phyloP scores from a whole-genome alignment of 2,113 vertebrate species.

The Peromyscus leucopus region DNA sequence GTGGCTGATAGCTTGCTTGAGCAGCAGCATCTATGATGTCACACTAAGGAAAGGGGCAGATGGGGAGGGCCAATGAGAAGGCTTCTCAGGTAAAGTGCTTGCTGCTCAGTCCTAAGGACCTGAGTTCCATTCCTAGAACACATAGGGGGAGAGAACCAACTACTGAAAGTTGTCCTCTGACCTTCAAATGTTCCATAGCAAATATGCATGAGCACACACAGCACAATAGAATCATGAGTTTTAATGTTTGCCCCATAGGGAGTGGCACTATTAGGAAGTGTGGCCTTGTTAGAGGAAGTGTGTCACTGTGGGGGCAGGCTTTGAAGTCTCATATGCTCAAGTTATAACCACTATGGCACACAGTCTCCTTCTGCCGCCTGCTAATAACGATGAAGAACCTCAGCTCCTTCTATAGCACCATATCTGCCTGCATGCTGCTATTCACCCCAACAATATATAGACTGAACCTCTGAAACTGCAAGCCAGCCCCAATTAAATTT shows the following conservation, averaged over 20 bases:
- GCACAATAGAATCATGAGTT: background rate
- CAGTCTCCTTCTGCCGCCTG: background rate
- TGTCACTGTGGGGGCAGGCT: no score
- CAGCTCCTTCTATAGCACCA: background rate
- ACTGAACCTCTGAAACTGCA: background rate
- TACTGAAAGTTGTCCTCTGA: background rate
- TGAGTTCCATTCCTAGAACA: background rate
- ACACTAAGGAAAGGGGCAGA: background rate
- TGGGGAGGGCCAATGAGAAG: background rate
- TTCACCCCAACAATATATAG: background rate
- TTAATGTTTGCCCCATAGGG: background rate
- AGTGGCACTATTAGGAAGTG: no score
- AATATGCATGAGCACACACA: background rate
- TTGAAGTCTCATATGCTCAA: no score
- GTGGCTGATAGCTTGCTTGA: background rate
- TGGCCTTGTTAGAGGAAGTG: no score
- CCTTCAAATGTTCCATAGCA: background rate
- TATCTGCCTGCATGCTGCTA: background rate
- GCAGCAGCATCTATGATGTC: background rate
- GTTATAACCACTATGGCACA: background rate
- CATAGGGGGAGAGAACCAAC: background rate
- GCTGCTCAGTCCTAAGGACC: background rate
- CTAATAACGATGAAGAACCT: background rate
- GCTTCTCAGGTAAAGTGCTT: background rate
- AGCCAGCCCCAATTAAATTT: background rate